Conservation (phyloP, 2,113 vertebrate species). For the Verasper variegatus region DNA sequence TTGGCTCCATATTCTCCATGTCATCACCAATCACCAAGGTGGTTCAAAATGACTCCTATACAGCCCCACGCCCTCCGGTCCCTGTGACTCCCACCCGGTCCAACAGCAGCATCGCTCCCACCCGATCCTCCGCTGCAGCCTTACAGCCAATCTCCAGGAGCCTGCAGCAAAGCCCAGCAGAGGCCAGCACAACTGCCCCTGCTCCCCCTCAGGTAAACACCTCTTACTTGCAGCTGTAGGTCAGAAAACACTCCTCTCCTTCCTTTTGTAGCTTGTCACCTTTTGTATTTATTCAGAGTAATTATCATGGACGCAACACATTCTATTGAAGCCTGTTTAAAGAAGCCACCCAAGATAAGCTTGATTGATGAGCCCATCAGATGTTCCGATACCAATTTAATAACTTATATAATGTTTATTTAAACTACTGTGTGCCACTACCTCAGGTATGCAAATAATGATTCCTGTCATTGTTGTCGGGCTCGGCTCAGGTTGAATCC, state of each 20-base stretch:
- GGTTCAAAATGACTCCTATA: conserved; percentile 95
- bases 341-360: too few relatives aligned
- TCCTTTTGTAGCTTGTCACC: too few relatives aligned
- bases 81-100: conserved; percentile 71
- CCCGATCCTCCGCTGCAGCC: conserved; percentile 77
- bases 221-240: conserved; percentile 21
- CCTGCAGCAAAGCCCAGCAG: conserved; percentile 76
- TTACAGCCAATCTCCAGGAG: conserved; percentile 89
- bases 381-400: too few relatives aligned
- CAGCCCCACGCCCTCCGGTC: conserved; percentile 84
- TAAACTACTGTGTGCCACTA: too few relatives aligned
- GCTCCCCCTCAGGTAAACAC: conserved; percentile 79
- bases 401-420: too few relatives aligned
- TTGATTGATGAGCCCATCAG: background rate
- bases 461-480: too few relatives aligned
- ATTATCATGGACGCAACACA: too few relatives aligned
- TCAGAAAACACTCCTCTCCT: background rate
- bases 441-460: too few relatives aligned
- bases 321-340: too few relatives aligned
- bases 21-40: conserved; percentile 95
- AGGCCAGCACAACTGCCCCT: conserved; percentile 60
- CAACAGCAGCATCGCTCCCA: conserved; percentile 69
- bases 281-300: too few relatives aligned
- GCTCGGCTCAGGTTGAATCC: too few relatives aligned
- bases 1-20: conserved; percentile 85